Evolutionary conservation across 1,140 invertebrate genomes (phyloP), one percentile per base, ranked within the genome.

Genomic region (Drosophila bifasciata): DNA sequence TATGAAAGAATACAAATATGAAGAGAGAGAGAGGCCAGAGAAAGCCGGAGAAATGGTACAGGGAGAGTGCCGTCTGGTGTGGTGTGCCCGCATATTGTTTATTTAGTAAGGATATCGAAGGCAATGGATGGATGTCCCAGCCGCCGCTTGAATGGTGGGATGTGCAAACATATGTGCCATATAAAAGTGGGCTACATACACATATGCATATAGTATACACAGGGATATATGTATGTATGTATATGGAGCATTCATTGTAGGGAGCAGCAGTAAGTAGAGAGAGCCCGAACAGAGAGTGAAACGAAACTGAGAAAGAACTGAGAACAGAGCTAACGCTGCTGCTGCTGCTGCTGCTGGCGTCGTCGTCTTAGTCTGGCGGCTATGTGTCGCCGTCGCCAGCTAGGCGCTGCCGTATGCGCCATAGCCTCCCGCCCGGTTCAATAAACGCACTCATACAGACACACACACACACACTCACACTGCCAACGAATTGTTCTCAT

Each of bases 81-180:
- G n/a, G n/a, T n/a, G n/a, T n/a, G 70, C 72, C 61, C 62, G 72
- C 72, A 75, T 76, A 50, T 76, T 75, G 72, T 75, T 76, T 75
- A 60, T 75, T 76, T 67, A 68, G 71, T 60, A 76, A 75, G 72
- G 72, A 76, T 60, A 76, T 73, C 60, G 44, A 52, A 55, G 32
- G 15, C 58, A 60, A 57, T 59, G 68, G 45, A 68, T 67, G 48
- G 32, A 36, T 36, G 32, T 36, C 32, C 32, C 32, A 36, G 11
- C 64, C 63, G 51, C 28, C 40, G 40, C 53, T 50, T 23, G 19
- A 8, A 50, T 57, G 70, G 52, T 56, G 66, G 69, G 48, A 73
- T 51, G 43, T 59, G 53, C 71, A 21, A 59, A 44, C 71, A 75
- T 75, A 67, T 75, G 55, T 58, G 71, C 17, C 43, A 48, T 68